Evolutionary conservation across 2,797 vertebrate genomes (phyloP).

Genomic region (Xerus rutilus): DNA sequence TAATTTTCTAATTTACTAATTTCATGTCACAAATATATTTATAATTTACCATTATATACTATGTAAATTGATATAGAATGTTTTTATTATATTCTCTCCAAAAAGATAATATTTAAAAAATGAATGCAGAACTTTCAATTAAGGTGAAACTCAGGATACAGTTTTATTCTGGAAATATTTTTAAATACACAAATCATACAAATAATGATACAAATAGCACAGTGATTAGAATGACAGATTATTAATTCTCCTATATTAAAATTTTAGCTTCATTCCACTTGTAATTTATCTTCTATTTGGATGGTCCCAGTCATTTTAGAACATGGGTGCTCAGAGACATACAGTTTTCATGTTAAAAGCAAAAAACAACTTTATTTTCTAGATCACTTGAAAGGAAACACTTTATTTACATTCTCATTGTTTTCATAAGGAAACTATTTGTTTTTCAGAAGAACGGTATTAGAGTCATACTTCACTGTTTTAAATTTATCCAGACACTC

Average conservation of each 20-base stretch:
- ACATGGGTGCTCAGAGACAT: not conserved
- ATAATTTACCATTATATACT: not conserved
- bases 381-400: not conserved
- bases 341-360: not conserved
- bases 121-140: not conserved
- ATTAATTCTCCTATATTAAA: not conserved
- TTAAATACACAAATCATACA: not conserved
- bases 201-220: not conserved
- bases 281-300: not conserved
- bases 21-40: not conserved
- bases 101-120: not conserved
- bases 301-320: not conserved
- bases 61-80: not conserved
- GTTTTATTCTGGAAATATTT: not conserved
- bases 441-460: not conserved
- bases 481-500: not conserved
- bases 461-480: not conserved
- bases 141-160: not conserved
- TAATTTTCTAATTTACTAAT: not conserved
- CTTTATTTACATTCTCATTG: not conserved
- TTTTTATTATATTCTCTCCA: not conserved
- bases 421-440: not conserved
- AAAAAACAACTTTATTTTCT: not conserved
- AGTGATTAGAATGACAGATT: not conserved
- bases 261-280: not conserved